Percentiles rank a stretch among this genome's conserved stretches.
Conservation (phyloP, 2,888 invertebrate species). For the Andrena bucephala region DNA sequence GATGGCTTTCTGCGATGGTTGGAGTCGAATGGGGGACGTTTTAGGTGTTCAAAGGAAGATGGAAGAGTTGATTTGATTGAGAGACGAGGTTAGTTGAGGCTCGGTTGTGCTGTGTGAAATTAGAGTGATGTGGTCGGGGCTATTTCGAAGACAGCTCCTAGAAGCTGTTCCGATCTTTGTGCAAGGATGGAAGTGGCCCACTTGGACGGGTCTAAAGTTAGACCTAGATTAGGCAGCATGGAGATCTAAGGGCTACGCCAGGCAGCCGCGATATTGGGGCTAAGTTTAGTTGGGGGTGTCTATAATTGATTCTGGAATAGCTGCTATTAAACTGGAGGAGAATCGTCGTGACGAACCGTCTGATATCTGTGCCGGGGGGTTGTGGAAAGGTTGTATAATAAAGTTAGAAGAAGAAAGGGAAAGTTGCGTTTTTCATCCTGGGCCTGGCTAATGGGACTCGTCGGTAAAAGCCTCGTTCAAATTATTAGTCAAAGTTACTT, state of each 20-base stretch:
- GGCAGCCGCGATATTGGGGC: constrained; percentile 2
- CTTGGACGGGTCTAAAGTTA: constrained; percentile 60
- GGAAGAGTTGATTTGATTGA: no score
- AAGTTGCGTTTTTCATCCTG: no score
- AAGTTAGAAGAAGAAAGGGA: background rate
- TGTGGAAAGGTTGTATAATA: background rate
- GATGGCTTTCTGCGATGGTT: no score
- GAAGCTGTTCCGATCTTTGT: constrained; percentile 26
- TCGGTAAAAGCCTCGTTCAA: no score
- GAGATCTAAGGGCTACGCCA: constrained; percentile 28
- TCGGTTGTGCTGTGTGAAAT: no score
- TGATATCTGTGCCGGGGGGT: background rate
- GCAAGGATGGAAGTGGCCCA: constrained; percentile 46
- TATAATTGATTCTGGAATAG: background rate
- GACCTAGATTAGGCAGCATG: constrained; percentile 39
- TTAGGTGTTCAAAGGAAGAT: no score
- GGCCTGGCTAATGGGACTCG: no score
- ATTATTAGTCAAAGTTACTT: no score
- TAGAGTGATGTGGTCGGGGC: no score
- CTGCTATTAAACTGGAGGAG: background rate
- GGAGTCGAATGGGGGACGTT: no score
- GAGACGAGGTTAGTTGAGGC: no score
- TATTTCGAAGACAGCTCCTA: constrained; percentile 13
- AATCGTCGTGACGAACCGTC: background rate
- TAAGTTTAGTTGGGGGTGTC: constrained; percentile 12